phyloP scores from a whole-genome alignment of 2,797 vertebrate genomes.

The Prunella strophiata region DNA sequence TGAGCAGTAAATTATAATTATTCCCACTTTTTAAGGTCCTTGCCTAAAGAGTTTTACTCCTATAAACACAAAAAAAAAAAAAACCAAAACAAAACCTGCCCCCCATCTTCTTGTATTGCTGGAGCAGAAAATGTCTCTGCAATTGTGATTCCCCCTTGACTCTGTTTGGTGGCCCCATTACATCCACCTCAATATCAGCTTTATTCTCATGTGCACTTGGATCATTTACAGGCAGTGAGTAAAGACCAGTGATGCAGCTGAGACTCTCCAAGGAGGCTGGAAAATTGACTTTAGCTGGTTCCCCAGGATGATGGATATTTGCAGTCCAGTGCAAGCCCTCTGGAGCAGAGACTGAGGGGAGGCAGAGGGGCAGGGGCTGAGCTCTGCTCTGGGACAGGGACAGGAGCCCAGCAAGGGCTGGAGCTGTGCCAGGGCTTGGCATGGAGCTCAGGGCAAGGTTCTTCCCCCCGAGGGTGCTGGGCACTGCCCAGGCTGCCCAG shows the following conservation, averaged over 20 bases:
- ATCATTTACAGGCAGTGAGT: neutral
- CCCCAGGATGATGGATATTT: neutral
- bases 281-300: neutral
- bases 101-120: neutral
- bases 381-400: neutral
- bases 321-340: neutral
- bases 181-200: neutral
- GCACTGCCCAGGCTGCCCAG: neutral
- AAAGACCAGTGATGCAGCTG: neutral
- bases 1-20: neutral
- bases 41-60: constrained; percentile 9
- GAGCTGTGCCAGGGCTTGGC: neutral
- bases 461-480: neutral
- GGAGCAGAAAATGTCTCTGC: constrained; percentile 24
- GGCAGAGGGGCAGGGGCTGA: neutral
- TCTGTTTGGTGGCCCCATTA: neutral
- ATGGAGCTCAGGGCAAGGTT: neutral
- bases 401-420: neutral
- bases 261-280: neutral
- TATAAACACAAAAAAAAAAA: neutral
- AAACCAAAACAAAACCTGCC: no score
- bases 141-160: neutral
- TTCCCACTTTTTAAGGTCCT: neutral
- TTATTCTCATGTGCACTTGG: neutral
- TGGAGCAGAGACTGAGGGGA: neutral